phyloP scores from a whole-genome alignment of 2,113 vertebrate genomes.

The Protobothrops mucrosquamatus region DNA sequence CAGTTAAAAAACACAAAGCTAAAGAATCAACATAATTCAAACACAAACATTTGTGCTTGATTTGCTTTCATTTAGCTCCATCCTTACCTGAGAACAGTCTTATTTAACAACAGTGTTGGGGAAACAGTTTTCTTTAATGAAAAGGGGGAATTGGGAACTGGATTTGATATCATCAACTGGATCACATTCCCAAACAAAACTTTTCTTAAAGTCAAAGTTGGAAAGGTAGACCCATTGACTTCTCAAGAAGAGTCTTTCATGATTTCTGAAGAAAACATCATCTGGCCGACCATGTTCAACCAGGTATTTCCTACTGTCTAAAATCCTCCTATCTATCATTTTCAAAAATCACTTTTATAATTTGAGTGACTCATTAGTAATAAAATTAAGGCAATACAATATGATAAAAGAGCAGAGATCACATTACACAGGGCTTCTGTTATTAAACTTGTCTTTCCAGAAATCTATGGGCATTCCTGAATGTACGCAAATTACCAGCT shows the following conservation, averaged over 20 bases:
- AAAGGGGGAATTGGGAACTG: not conserved
- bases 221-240: not conserved
- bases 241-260: not conserved
- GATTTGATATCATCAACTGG: constrained; percentile 13
- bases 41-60: not conserved
- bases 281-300: not conserved
- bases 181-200: not conserved
- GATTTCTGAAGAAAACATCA: not conserved
- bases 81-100: not conserved
- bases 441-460: too few species aligned
- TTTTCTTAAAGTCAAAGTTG: not conserved
- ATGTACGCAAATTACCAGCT: too few species aligned
- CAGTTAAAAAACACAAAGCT: not conserved
- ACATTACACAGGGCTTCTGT: too few species aligned
- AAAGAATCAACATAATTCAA: not conserved
- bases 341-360: too few species aligned
- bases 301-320: not conserved
- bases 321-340: too few species aligned
- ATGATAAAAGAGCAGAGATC: too few species aligned
- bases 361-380: too few species aligned
- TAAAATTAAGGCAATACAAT: too few species aligned
- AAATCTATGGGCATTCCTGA: too few species aligned
- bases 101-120: not conserved
- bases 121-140: not conserved
- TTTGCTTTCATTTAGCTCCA: not conserved